Base-by-base conservation (phyloP, 2,797 vertebrate genomes). In the Poecile montanus region DNA sequence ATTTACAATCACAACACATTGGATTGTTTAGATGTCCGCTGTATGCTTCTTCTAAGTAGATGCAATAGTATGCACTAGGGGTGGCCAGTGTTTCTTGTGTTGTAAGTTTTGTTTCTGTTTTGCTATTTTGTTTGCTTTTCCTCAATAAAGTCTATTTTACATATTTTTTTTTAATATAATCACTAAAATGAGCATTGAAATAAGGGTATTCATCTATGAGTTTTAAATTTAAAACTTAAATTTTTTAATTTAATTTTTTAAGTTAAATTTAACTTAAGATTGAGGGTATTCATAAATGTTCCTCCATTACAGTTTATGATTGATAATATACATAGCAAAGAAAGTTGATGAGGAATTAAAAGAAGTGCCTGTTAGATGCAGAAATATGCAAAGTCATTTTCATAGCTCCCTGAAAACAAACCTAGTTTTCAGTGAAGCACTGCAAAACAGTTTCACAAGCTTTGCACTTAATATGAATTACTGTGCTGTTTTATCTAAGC, bases 401-500 rank as follows among this genome's bases (percentile, higher is more conserved):
- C 65, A 53, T 65, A 91, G 53, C 68, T 89, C 50, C 34, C 50
- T 89, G 85, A 77, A 85, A 93, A 68, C 47, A 65, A 89, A 29
- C 50, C 34, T 7, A 19, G 21, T 87, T 90, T 76, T 91, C 73
- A 82, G 68, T 44, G 57, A 65, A 85, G 56, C 36, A n/a, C 73
- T 48, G 51, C 45, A 81, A 51, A 91, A 60, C 40, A 20, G 21
- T 78, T 94, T 84, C 34, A 56, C 71, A 48, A 72, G 23, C 47
- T 47, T 57, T 63, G 32, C 23, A 21, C 91, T 96, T 94, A 83
- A 16, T 76, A 32, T 80, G 56, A 87, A 47, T 82, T 89, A 71
- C 58, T 88, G 61, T 25, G 44, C 67, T 83, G 42, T 65, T 95
- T 85, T 92, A 88, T 91, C 83, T 78, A 87, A 90, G 66, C 17